A percentile compares a stretch with the other conserved stretches of the same genome.
Evolutionary conservation across 2,113 vertebrate species (phyloP).

Genomic region (Aptenodytes forsteri): DNA sequence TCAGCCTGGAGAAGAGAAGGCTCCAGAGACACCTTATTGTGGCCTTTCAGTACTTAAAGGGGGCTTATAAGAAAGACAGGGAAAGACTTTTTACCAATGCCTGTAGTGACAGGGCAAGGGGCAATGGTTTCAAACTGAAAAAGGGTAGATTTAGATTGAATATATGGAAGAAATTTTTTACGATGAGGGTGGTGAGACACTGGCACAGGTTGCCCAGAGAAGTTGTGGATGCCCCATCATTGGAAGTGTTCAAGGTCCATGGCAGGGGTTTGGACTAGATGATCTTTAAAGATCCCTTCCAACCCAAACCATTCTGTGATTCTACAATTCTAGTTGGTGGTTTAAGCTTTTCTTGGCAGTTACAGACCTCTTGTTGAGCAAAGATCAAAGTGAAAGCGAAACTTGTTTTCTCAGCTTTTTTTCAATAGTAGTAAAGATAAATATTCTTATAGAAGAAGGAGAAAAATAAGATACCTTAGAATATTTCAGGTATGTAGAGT

Average conservation of each 20-base stretch:
- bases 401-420: neutral
- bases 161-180: neutral
- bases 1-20: too few species aligned
- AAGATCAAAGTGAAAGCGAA: neutral
- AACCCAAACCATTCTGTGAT: neutral
- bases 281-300: neutral
- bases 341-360: neutral
- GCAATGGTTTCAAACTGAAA: neutral
- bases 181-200: too few species aligned
- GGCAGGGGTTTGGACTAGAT: neutral
- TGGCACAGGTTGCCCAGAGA: neutral
- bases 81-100: neutral
- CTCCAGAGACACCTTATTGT: too few species aligned
- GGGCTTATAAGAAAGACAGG: neutral
- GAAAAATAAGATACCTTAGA: neutral
- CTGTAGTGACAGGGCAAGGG: neutral
- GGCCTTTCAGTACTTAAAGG: too few species aligned
- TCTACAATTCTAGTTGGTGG: neutral
- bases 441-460: neutral
- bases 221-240: neutral
- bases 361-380: neutral
- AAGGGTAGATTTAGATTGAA: neutral
- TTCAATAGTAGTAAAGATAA: neutral
- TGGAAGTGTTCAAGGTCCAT: neutral
- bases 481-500: neutral